phyloP scores from a whole-genome alignment of 2,797 vertebrate species.

The Coracias cyanogaster region DNA sequence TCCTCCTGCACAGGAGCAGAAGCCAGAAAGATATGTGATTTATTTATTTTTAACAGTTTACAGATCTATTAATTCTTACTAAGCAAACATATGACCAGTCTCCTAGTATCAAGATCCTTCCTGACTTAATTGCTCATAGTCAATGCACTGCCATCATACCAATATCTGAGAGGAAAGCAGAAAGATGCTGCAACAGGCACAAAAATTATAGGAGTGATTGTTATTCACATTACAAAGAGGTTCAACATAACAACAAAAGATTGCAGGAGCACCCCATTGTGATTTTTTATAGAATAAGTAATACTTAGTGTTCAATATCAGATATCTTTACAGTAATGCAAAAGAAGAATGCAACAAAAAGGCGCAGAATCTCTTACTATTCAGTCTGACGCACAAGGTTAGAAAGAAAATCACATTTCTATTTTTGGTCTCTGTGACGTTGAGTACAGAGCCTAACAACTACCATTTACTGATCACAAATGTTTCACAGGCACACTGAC shows the following conservation, averaged over 20 bases:
- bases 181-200: background rate
- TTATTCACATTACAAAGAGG: background rate
- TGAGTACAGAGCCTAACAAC: background rate
- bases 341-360: background rate
- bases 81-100: background rate
- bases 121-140: background rate
- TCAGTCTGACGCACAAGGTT: background rate
- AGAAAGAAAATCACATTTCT: slow-evolving; percentile 49
- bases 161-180: background rate
- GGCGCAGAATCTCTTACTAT: background rate
- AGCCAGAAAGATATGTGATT: background rate
- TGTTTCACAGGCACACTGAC: background rate
- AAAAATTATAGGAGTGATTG: background rate
- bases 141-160: background rate
- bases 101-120: background rate
- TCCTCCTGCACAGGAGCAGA: background rate
- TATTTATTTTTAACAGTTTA: background rate
- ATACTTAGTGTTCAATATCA: background rate
- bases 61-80: background rate
- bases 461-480: slow-evolving; percentile 1
- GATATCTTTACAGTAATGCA: background rate
- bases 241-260: background rate
- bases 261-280: background rate
- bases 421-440: slow-evolving; percentile 32
- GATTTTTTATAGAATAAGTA: slow-evolving; percentile 10